Base-by-base conservation (phyloP, 2,113 vertebrate species). In the Monopterus albus region DNA sequence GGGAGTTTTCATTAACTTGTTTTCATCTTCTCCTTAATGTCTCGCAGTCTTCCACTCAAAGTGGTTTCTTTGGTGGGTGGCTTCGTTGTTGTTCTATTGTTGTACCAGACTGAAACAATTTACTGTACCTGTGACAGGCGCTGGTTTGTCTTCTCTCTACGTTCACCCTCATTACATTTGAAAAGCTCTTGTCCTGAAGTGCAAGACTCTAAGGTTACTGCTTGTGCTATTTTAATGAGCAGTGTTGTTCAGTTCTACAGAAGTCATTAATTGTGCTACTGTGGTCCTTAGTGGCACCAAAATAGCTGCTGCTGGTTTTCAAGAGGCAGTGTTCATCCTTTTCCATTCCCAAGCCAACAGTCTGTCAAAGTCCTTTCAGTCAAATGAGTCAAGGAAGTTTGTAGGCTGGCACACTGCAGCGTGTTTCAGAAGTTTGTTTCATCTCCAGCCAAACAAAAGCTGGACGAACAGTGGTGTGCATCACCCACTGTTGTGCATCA, bases 361-460 rank as follows among this genome's bases (percentile, higher is more conserved):
- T 70, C 59, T 51, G 73, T 72, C 80, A 62, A 28, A 64, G 57
- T 71, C 33, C n/a, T 75, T 53, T 59, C 52, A 58, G 62, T 55
- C 45, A 69, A 18, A 59, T 15, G 50, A 82, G 75, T 64, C 3
- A 33, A 33, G 47, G 40, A 75, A 46, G 75, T 76, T 81, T 70
- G 58, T 23, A 6, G 46, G 28, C 26, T 43, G 71, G 66, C 76
- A 74, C 45, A 3, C 31, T 23, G 33, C 21, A 1, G 13, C 3
- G 2, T 10, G 26, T 38, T 67, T 53, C 52, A n/a, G 50, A 60
- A 18, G 33, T 81, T 69, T 73, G 77, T 87, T 83, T 90, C 66
- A 90, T 89, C 59, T 14, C 7, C 13, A 15, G 86, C 82, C 87
- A 87, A 76, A 38, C 17, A 49, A 58, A 69, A 78, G 50, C 79